phyloP scores from a whole-genome alignment of 1,140 invertebrate species.

The Bombus confusus region DNA sequence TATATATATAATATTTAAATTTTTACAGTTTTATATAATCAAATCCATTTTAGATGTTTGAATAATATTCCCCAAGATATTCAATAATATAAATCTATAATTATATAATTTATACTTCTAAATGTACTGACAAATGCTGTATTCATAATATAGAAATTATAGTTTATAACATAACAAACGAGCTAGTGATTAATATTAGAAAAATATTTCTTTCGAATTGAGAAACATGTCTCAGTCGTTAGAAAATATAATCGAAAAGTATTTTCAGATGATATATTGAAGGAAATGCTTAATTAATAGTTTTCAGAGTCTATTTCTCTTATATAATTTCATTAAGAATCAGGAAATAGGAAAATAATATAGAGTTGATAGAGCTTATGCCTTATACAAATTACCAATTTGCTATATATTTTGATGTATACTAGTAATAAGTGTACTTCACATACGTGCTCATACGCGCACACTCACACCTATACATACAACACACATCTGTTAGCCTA shows the following conservation, averaged over 20 bases:
- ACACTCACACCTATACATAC: not conserved
- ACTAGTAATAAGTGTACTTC: constrained; percentile 28
- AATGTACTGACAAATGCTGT: constrained; percentile 7
- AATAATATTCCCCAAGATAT: not conserved
- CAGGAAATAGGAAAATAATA: not conserved
- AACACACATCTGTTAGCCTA: not conserved
- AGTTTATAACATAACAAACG: constrained; percentile 11
- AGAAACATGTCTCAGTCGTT: constrained; percentile 6
- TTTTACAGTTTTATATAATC: not conserved
- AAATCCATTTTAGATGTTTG: not conserved
- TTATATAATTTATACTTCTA: constrained; percentile 21
- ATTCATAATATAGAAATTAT: constrained; percentile 2
- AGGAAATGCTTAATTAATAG: not conserved
- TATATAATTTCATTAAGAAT: constrained; percentile 11
- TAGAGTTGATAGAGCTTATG: constrained; percentile 42
- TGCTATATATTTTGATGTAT: constrained; percentile 43
- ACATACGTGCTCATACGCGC: not conserved
- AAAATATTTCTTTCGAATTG: not conserved
- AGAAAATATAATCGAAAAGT: constrained; percentile 22
- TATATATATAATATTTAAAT: not conserved
- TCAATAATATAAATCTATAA: not conserved
- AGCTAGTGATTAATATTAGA: constrained; percentile 39
- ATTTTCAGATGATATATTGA: constrained; percentile 38
- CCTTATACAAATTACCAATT: constrained; percentile 46
- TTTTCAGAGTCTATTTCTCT: constrained; percentile 26